Evolutionary conservation across 2,113 vertebrate genomes (phyloP).

Genomic region (Rafetus swinhoei): DNA sequence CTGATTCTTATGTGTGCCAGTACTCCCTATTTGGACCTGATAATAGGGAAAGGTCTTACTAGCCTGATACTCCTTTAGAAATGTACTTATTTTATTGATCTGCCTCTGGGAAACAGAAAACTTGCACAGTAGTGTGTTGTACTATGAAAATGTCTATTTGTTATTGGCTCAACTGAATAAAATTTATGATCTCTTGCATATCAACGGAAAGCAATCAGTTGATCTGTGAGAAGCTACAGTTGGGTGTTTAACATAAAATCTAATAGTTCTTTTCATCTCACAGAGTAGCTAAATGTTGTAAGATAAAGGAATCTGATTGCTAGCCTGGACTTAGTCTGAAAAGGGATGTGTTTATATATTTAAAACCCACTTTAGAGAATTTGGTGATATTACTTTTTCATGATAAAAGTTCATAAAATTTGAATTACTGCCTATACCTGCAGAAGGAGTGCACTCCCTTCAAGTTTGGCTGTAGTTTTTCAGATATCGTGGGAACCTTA

Average conservation of each 20-base stretch:
- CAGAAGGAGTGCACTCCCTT: not conserved
- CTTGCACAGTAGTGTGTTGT: not conserved
- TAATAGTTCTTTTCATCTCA: conserved; percentile 33
- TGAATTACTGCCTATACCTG: not conserved
- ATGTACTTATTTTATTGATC: not conserved
- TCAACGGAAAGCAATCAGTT: conserved; percentile 32
- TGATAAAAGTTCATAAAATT: conserved; percentile 7
- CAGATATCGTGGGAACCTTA: conserved; percentile 16
- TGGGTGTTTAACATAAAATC: conserved; percentile 14
- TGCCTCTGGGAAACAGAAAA: not conserved
- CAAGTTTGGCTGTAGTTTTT: conserved; percentile 46
- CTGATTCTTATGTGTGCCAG: not conserved
- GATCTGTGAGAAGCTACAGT: conserved; percentile 7
- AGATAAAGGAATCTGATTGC: not conserved
- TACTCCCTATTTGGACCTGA: not conserved
- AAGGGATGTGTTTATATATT: not conserved
- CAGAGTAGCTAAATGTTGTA: not conserved
- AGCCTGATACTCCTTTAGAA: not conserved
- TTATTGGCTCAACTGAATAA: conserved; percentile 10
- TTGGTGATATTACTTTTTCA: not conserved
- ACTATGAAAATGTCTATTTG: not conserved
- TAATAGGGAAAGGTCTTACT: not conserved
- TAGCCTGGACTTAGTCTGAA: conserved; percentile 4
- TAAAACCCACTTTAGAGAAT: conserved; percentile 20
- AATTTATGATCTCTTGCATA: not conserved